phyloP scores from a whole-genome alignment of 2,797 vertebrate genomes.

The Chloroceryle amazona region DNA sequence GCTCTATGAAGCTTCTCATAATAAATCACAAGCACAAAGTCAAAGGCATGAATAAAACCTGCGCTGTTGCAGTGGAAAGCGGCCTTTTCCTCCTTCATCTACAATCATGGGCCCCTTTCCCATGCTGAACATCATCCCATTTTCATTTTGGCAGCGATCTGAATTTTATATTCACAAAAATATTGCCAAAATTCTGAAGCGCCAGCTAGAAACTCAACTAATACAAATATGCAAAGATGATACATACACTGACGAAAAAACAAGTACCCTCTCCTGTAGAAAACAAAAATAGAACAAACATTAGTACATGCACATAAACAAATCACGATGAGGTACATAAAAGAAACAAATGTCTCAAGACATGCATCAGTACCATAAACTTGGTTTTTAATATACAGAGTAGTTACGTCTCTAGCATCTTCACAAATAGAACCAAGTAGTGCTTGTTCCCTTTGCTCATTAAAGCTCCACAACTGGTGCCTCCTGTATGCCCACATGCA shows the following conservation, averaged over 20 bases:
- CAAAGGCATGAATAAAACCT: not conserved
- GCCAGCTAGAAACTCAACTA: not conserved
- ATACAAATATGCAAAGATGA: not conserved
- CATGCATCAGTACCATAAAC: not conserved
- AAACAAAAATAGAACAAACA: not conserved
- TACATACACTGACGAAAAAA: not conserved
- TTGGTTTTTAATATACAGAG: not conserved
- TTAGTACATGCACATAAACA: not conserved
- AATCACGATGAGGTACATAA: not conserved
- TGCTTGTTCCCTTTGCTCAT: constrained; percentile 29
- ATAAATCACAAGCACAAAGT: not conserved
- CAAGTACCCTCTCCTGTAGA: not conserved
- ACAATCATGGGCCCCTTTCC: not conserved
- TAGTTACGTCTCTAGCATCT: not conserved
- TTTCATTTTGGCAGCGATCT: not conserved
- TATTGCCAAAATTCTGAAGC: not conserved
- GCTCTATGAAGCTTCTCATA: not conserved
- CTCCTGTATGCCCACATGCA: constrained; percentile 58
- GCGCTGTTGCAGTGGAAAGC: not conserved
- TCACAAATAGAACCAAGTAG: not conserved
- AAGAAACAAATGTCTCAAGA: not conserved
- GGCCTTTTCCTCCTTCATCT: not conserved
- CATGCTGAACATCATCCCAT: not conserved
- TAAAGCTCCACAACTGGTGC: constrained; percentile 61
- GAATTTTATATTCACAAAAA: not conserved